Evolutionary conservation across 1,140 invertebrate species (phyloP).

Genomic region (Cryptotermes secundus): DNA sequence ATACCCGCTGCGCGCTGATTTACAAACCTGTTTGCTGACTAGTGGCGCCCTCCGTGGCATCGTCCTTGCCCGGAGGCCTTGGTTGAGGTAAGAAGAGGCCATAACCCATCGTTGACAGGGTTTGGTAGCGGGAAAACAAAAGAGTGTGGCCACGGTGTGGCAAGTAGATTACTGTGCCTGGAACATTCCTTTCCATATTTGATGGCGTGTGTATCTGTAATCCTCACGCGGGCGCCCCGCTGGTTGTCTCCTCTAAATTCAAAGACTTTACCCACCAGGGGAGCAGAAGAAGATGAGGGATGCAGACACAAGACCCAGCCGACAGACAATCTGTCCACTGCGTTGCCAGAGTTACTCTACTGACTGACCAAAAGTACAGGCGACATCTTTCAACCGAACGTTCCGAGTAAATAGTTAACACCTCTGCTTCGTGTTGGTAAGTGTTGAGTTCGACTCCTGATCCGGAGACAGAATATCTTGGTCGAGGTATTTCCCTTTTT

Average conservation of each 20-base stretch:
- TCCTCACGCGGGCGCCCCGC: conserved; percentile 10
- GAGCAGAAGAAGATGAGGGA: not conserved
- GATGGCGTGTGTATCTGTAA: conserved; percentile 29
- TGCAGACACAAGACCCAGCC: not conserved
- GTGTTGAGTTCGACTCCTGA: too few species aligned
- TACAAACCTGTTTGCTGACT: not conserved
- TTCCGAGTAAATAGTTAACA: too few species aligned
- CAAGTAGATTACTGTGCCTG: not conserved
- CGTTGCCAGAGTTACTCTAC: conserved; percentile 3
- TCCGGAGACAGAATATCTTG: too few species aligned
- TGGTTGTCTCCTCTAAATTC: conserved; percentile 28
- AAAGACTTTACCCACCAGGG: conserved; percentile 19
- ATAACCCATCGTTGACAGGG: not conserved
- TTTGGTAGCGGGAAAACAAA: conserved; percentile 17
- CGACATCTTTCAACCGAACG: too few species aligned
- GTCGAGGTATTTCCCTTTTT: too few species aligned
- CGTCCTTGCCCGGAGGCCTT: not conserved
- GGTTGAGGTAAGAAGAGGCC: not conserved
- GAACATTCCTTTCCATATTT: not conserved
- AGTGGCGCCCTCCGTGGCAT: not conserved
- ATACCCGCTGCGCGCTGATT: not conserved
- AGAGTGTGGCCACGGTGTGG: not conserved
- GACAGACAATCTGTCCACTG: not conserved
- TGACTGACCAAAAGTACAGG: too few species aligned
- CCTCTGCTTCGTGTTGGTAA: too few species aligned